Evolutionary conservation across 2,797 vertebrate species (phyloP).

Genomic region (Coccyzus lansbergi): DNA sequence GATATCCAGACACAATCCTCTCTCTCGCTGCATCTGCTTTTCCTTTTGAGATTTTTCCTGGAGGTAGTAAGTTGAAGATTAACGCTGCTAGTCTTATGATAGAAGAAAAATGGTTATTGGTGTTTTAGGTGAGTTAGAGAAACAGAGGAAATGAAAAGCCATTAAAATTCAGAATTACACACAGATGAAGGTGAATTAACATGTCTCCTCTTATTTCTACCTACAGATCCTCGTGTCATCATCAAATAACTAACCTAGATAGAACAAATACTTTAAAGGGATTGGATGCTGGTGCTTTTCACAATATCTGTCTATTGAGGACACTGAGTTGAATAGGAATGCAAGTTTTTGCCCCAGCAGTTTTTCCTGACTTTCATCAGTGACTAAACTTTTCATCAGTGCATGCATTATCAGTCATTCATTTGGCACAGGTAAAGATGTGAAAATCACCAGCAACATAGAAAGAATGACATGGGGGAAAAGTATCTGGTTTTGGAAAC

Average conservation of each 20-base stretch:
- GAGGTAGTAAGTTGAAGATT: not conserved
- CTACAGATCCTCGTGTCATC: not conserved
- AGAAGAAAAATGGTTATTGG: not conserved
- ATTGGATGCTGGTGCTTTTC: not conserved
- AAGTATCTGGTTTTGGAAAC: not conserved
- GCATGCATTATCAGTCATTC: not conserved
- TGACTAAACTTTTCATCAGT: not conserved
- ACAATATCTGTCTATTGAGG: not conserved
- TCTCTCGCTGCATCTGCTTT: not conserved
- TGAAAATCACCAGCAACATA: not conserved
- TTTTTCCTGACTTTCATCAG: not conserved
- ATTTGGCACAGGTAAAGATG: not conserved
- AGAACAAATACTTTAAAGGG: not conserved
- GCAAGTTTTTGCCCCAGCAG: not conserved
- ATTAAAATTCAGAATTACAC: not conserved
- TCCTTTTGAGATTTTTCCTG: not conserved
- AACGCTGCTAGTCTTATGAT: not conserved
- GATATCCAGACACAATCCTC: not conserved
- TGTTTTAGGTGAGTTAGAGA: not conserved
- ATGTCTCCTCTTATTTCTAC: not conserved
- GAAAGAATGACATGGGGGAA: not conserved
- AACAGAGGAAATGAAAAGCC: not conserved
- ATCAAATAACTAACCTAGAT: not conserved
- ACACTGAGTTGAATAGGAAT: not conserved
- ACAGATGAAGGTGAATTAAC: not conserved